Base-by-base conservation (phyloP, 1,140 invertebrate species). In the Probaryconus sp. region DNA sequence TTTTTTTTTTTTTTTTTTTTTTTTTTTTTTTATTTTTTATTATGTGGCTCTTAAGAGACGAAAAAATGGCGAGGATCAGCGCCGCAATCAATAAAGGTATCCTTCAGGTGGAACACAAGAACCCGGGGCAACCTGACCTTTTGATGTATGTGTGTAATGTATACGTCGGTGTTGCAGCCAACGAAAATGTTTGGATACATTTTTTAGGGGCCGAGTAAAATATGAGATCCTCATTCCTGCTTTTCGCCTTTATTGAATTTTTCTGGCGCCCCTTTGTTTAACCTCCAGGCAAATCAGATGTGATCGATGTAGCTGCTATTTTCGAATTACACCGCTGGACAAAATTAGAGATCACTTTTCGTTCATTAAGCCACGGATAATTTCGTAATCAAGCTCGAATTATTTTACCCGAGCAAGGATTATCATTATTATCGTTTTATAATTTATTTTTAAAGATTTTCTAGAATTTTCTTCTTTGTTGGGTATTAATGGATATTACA, bases 141-240 rank as follows among this genome's bases (percentile, higher is more conserved):
- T 75, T 75, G 64, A 75, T 74, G 51, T 64, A 74, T 68, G 42
- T 31, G 71, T 56, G 71, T 73, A 73, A 73, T 60, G 60, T 73
- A 63, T 74, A 74, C 13, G 60, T 47, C 51, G 43, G 43, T 55
- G 72, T 45, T 70, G 65, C 47, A 26, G 53, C 51, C 47, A 31
- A 40, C 60, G 38, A 47, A 40, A 75, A 75, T 55, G 31, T 68
- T 68, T 68, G 64, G 60, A 69, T 69, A 69, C 64, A 75, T 65
- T 75, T 71, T 74, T 75, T 69, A 75, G 58, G 51, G 51, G 5
- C 13, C 26, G 38, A 53, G 58, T 75, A 75, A 69, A 75, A 75
- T 75, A 75, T 65, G 71, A 68, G 51, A 38, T 18, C 30, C 55
- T 58, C 53, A n/a, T 43, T 56, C 21, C 21, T 21, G n/a, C 3